Evolutionary conservation across 2,888 invertebrate genomes (phyloP).

Genomic region (Clusia tigrina): DNA sequence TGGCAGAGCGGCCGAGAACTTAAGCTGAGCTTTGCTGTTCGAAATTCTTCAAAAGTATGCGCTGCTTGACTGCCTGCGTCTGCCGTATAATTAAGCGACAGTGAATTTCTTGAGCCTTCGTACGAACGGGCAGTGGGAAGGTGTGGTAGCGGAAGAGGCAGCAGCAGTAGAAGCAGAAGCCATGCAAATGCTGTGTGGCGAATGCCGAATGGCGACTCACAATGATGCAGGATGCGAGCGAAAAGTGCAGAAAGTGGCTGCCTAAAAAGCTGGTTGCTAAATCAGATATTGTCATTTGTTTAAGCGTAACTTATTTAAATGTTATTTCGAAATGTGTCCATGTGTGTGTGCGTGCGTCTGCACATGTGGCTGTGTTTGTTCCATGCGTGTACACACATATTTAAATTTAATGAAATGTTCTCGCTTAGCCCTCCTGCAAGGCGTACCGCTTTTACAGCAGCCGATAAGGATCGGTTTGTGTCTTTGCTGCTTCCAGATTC

Average conservation of each 20-base stretch:
- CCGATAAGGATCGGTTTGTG: conserved; percentile 3
- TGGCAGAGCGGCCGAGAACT: no score
- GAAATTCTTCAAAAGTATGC: not conserved
- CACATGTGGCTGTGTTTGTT: conserved; percentile 2
- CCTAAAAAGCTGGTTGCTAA: not conserved
- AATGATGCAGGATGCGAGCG: not conserved
- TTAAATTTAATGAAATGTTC: conserved; percentile 11
- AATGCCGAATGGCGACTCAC: not conserved
- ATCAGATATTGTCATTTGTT: conserved; percentile 12
- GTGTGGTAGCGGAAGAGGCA: not conserved
- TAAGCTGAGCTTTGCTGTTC: not conserved
- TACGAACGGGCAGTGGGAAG: not conserved
- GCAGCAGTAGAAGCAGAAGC: not conserved
- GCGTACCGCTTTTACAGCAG: not conserved
- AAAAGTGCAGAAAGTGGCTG: not conserved
- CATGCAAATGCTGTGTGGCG: not conserved
- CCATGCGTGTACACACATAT: not conserved
- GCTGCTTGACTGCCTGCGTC: not conserved
- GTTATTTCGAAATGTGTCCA: not conserved
- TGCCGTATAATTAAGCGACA: conserved; percentile 11
- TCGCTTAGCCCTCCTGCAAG: not conserved
- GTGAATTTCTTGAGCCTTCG: not conserved
- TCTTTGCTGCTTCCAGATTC: conserved; percentile 5
- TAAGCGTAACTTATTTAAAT: conserved; percentile 2
- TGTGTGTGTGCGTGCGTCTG: not conserved